Conservation (phyloP, 2,113 vertebrate genomes). For the Chloroceryle aenea region DNA sequence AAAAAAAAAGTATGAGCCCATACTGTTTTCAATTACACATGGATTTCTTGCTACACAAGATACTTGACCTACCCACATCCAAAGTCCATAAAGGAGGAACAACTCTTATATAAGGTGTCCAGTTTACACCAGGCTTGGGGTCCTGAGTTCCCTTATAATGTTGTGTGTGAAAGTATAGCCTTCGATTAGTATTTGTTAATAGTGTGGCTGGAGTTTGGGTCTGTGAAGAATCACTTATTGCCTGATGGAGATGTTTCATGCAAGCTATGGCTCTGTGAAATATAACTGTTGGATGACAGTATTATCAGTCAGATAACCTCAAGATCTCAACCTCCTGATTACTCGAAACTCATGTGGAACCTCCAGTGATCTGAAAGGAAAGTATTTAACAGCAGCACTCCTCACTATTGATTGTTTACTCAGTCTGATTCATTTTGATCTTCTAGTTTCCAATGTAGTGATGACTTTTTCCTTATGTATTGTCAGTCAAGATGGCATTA, state of each 20-base stretch:
- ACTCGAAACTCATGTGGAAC: not conserved
- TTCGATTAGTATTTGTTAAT: rapidly evolving
- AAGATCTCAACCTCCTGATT: not conserved
- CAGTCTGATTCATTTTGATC: not conserved
- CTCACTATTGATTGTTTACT: not conserved
- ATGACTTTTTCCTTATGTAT: not conserved
- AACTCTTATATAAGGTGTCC: rapidly evolving
- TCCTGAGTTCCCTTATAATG: not conserved
- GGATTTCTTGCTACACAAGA: not conserved
- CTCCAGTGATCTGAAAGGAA: not conserved
- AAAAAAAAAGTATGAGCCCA: not conserved
- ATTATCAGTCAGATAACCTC: not conserved
- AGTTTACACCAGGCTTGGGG: not conserved
- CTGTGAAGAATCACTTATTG: not conserved
- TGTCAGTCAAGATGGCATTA: not conserved
- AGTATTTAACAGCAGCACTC: not conserved
- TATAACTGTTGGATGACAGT: not conserved
- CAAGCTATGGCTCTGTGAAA: not conserved
- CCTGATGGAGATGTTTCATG: not conserved
- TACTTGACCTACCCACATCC: not conserved
- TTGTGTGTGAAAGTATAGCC: not conserved
- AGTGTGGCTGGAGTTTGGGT: not conserved
- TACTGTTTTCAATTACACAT: not conserved
- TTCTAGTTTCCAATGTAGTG: not conserved
- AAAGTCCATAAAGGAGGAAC: not conserved